Base-by-base conservation (phyloP, 2,113 vertebrate genomes). In the Lycaon pictus region DNA sequence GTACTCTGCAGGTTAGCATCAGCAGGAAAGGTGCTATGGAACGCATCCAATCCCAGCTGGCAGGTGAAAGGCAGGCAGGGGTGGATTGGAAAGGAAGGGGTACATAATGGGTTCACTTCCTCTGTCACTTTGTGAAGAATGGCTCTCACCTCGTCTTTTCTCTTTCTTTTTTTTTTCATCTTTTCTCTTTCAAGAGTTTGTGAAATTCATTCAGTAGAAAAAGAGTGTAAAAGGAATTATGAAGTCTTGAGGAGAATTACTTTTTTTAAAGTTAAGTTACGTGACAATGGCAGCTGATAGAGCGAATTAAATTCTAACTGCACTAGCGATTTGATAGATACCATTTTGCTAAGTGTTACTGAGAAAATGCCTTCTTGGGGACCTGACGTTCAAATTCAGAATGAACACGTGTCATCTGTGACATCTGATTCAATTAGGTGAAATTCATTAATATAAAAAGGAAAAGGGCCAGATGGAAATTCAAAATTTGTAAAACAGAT, bases 241-340 rank as follows among this genome's bases (percentile, higher is more conserved):
- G 80, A 98, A 98, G 88, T 95, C 94, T 82, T 90, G 87, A 97
- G 90, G 90, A 97, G 98, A 98, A 98, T 98, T 93, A 96, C 92
- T 60, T 98, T 95, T 95, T 93, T 79, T 92, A 96, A 96, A 97
- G 97, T 96, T 98, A 98, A 98, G 95, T 93, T 97, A 93, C 97
- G 97, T 0, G 0, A 98, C 96, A 98, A 98, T 93, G 98, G 96
- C 85, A 98, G 98, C 88, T 98, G 97, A 98, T 94, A 94, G 97
- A 97, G 95, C 96, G 98, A 98, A 98, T 98, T 98, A 98, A 98
- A 98, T 98, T 98, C 95, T 98, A 96, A 98, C 96, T 56, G 94
- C 92, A 2, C 91, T 87, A 88, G 83, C 92, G 96, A 97, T 97
- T 97, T 98, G 98, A 98, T 97, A 97, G 98, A 98, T 98, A 98